Percentiles rank a stretch among this genome's conserved stretches.
Evolutionary conservation across 2,797 vertebrate genomes (phyloP).

Genomic region (Naso thynnoides): DNA sequence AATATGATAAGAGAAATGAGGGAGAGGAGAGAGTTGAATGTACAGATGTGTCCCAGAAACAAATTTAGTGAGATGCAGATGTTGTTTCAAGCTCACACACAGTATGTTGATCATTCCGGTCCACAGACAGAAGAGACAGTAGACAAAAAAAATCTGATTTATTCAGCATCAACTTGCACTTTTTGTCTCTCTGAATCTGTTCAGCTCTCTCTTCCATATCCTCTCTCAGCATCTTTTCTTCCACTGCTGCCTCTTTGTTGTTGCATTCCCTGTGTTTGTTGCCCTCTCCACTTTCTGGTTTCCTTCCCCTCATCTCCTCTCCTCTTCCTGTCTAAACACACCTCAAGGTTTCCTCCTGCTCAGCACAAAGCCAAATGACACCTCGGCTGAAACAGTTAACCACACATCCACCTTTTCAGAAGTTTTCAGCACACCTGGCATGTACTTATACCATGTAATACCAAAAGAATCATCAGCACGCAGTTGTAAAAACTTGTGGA

Average conservation of each 20-base stretch:
- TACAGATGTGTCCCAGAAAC: conserved; percentile 50
- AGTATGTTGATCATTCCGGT: conserved; percentile 25
- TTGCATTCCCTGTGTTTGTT: conserved; percentile 23
- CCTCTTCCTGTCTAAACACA: conserved; percentile 34
- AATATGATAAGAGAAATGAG: conserved; percentile 32
- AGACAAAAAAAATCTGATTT: conserved; percentile 16
- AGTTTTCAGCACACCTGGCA: neutral
- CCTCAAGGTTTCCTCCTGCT: conserved; percentile 46
- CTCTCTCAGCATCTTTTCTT: conserved; percentile 29
- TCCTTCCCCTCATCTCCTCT: conserved; percentile 31
- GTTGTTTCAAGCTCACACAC: conserved; percentile 11
- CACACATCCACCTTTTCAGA: conserved; percentile 4
- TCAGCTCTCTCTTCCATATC: neutral
- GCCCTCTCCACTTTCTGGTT: conserved; percentile 9
- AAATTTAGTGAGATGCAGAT: conserved; percentile 31
- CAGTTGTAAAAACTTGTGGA: neutral
- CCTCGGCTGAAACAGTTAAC: conserved; percentile 5
- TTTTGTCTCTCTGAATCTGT: neutral
- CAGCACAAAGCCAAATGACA: conserved; percentile 18
- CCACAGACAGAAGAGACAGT: neutral
- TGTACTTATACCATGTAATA: neutral
- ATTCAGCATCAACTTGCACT: conserved; percentile 11
- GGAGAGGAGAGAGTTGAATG: conserved; percentile 10
- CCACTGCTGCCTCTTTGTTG: conserved; percentile 24
- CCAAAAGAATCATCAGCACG: neutral